Evolutionary conservation across 2,797 vertebrate genomes (phyloP).

Genomic region (Remorina albescens): DNA sequence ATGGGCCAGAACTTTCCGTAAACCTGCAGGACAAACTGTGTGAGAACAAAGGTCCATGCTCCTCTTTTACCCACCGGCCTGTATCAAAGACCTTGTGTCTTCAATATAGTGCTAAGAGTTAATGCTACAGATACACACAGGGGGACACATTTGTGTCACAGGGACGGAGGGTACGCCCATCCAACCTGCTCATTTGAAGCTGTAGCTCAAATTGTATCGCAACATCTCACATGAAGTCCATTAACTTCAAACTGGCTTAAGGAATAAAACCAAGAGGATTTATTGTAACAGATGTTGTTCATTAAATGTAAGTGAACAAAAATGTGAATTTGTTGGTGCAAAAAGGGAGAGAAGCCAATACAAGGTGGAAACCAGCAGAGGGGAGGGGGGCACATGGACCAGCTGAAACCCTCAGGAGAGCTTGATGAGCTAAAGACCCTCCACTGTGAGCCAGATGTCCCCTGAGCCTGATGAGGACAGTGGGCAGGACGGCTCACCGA

Average conservation of each 20-base stretch:
- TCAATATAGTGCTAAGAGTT: not conserved
- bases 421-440: not conserved
- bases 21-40: not conserved
- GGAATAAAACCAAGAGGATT: not conserved
- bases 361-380: not conserved
- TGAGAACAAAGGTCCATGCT: not conserved
- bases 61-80: not conserved
- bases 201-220: not conserved
- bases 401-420: not conserved
- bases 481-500: not conserved
- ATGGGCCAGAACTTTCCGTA: not conserved
- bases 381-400: not conserved
- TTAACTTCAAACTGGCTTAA: not conserved
- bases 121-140: not conserved
- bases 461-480: not conserved
- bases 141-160: not conserved
- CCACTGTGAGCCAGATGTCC: not conserved
- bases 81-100: constrained; percentile 6
- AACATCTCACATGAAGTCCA: not conserved
- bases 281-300: not conserved
- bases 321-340: not conserved
- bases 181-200: not conserved
- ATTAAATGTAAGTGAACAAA: not conserved
- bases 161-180: not conserved
- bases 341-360: not conserved